Conservation (phyloP, 2,888 invertebrate species). For the Quadriops clusia region DNA sequence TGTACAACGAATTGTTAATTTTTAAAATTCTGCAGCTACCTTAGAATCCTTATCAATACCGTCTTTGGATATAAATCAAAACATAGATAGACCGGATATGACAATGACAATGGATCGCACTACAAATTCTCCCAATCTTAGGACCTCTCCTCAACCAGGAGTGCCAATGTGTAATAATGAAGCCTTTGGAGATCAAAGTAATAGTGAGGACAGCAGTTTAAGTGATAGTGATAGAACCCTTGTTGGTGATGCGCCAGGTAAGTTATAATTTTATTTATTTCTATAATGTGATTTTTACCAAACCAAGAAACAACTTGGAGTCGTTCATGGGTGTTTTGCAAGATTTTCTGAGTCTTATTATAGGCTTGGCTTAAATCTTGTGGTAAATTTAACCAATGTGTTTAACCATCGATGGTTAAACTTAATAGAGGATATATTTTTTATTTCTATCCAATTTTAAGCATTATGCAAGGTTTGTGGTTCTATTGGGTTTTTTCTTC, state of each 20-base stretch:
- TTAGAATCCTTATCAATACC: slow-evolving; percentile 43
- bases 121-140: slow-evolving; percentile 25
- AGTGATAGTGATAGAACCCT: slow-evolving; percentile 60
- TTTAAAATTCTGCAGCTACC: slow-evolving; percentile 27
- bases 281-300: too few relatives aligned
- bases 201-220: slow-evolving; percentile 64
- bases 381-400: too few relatives aligned
- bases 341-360: too few relatives aligned
- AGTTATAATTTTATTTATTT: too few relatives aligned
- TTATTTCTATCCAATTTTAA: too few relatives aligned
- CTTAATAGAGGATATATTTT: too few relatives aligned
- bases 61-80: slow-evolving; percentile 32
- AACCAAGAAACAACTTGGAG: too few relatives aligned
- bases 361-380: too few relatives aligned
- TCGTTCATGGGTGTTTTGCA: too few relatives aligned
- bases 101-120: slow-evolving; percentile 21
- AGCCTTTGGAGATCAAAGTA: slow-evolving; percentile 48
- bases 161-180: slow-evolving; percentile 22
- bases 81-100: slow-evolving; percentile 20
- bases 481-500: too few relatives aligned
- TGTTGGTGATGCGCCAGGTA: slow-evolving; percentile 46
- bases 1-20: not conserved
- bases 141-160: slow-evolving; percentile 29
- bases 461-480: too few relatives aligned
- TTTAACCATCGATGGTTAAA: too few relatives aligned